Base-by-base conservation (phyloP, 2,888 invertebrate genomes). In the Herminia tarsipennalis region DNA sequence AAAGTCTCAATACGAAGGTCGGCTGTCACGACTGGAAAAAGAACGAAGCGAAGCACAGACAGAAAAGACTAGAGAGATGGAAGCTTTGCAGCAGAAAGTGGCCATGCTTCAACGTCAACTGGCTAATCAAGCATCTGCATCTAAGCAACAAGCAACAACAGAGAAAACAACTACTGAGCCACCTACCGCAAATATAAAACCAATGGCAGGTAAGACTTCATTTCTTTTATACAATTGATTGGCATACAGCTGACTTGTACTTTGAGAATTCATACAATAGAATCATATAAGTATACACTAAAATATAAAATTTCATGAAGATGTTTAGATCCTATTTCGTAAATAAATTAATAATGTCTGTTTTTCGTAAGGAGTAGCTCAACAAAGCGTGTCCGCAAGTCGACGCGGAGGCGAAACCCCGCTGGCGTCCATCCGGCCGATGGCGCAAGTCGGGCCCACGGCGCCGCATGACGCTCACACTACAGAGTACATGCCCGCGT, bases 181-280 rank as follows among this genome's bases (percentile, higher is more conserved):
- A 6, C 93, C 93, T 0, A 98, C 98, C 0, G 98, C 98, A 3
- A 98, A 98, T 77, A 98, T 98, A 28, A 97, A 97, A 81, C 98
- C 98, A 0, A 97, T 98, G 95, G 96, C 98, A 2, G 97, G 97
- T 66, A 92, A 81, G 86, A 24, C 9, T 13, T 6, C 0, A 17
- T 33, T 33, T 22, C n/a, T 9, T 13, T 13, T 9, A n/a, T 24
- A n/a, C 8, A 18, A 25, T 5, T 9, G n/a, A n/a, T n/a, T n/a
- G n/a, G n/a, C n/a, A n/a, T n/a, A n/a, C n/a, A n/a, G n/a, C n/a
- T n/a, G n/a, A n/a, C n/a, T n/a, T n/a, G n/a, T n/a, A n/a, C n/a
- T n/a, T n/a, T n/a, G n/a, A n/a, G n/a, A n/a, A n/a, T n/a, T n/a
- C n/a, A n/a, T n/a, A n/a, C n/a, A n/a, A n/a, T n/a, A n/a, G n/a